Evolutionary conservation across 2,888 invertebrate species (phyloP), one percentile per base, ranked within the genome.

Genomic region (Deilephila elpenor): DNA sequence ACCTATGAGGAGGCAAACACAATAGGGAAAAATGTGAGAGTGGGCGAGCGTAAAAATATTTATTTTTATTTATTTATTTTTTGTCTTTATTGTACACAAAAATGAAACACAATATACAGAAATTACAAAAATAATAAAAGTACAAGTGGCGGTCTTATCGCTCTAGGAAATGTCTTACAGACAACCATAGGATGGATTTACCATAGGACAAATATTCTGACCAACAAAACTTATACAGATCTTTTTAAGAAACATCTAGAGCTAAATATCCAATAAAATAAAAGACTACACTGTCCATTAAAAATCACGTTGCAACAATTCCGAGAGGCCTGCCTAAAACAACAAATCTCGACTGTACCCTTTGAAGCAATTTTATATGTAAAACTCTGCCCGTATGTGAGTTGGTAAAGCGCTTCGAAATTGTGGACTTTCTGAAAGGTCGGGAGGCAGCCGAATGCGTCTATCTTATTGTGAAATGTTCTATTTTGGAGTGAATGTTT

Each of bases 241-340:
- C 3, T 11, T n/a, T 53, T 19, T 56, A n/a, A 56, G 6, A 56
- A 56, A 56, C 19, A 56, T 17, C 1, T 56, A n/a, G 6, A 56
- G 6, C 7, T n/a, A 56, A 17, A 56, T n/a, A n/a, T 56, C n/a
- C 1, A 19, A n/a, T 56, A 56, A 53, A 5, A 17, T 17, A 25
- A 60, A 29, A 32, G 29, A 60, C 60, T 29, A 5, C 3, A 11
- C 25, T 20, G 4, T 37, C 64, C 44, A 60, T 60, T 29, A 53
- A 14, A 25, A 71, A 71, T 74, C 59, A 73, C 17, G 56, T 59
- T 37, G 64, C 51, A 64, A 51, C 64, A 73, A 71, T 71, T 67
- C 56, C 32, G 29, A 72, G 73, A 37, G 73, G 75, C 17, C 59
- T 71, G 77, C 79, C 80, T 78, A 79, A 82, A 78, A 82, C 78